Percentiles rank a stretch among this genome's conserved stretches.
Conservation (phyloP, 2,797 vertebrate species). For the Mormyrus proboscirostris region DNA sequence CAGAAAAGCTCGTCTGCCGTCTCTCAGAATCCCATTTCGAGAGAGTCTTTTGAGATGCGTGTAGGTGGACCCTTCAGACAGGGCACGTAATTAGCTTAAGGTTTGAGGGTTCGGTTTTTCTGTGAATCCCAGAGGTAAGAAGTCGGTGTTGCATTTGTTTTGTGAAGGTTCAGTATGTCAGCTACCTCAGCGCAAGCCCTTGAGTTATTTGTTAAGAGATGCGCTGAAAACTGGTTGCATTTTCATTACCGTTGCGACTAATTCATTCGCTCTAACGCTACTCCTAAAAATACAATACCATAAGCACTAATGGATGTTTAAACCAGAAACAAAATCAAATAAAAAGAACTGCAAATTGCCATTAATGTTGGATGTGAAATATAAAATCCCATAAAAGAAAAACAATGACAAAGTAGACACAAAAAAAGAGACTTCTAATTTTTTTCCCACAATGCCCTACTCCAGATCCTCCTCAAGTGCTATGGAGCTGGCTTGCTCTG, state of each 20-base stretch:
- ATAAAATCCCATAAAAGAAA: not conserved
- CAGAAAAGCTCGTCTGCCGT: not conserved
- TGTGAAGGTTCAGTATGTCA: not conserved
- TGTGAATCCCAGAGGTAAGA: conserved; percentile 8
- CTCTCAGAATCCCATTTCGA: not conserved
- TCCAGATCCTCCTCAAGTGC: conserved; percentile 13
- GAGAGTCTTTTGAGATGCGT: not conserved
- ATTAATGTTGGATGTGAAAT: conserved; percentile 8
- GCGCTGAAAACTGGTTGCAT: conserved; percentile 3
- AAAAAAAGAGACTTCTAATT: not conserved
- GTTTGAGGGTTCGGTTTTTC: not conserved
- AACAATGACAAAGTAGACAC: not conserved
- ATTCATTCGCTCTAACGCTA: conserved; percentile 7
- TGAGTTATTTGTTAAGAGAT: not conserved
- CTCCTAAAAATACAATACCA: conserved; percentile 21
- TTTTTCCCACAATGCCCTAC: conserved; percentile 1
- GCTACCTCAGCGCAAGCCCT: conserved; percentile 18
- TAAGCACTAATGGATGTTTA: conserved; percentile 15
- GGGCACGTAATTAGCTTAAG: not conserved
- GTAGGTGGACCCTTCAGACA: not conserved
- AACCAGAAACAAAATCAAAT: conserved; percentile 14
- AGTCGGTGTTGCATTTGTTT: conserved; percentile 7
- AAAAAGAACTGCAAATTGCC: not conserved
- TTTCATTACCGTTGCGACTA: not conserved
- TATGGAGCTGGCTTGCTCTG: not conserved